These are phyloP conservation scores for Trichonephila clavipes DNA, from an alignment of 1,140 invertebrate genomes.

Conservation along the genomic window DNA sequence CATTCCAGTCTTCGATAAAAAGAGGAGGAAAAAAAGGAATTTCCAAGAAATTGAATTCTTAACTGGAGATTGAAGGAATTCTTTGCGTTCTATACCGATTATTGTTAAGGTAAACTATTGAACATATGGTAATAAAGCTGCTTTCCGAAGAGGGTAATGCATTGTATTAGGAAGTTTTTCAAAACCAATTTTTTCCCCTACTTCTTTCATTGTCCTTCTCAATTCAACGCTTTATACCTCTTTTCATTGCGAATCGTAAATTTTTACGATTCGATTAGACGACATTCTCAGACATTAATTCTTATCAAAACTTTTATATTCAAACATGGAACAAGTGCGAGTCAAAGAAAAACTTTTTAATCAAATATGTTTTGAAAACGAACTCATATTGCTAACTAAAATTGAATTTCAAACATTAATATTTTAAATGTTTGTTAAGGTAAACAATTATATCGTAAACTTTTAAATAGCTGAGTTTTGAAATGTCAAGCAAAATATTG, in stretches of 20 bases:
- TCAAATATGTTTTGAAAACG: too few relatives aligned
- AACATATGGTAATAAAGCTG: not conserved
- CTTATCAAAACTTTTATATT: not conserved
- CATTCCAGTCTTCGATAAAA: not conserved
- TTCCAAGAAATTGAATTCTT: conserved; percentile 2
- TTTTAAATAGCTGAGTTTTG: too few relatives aligned
- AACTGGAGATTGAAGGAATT: not conserved
- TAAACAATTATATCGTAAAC: too few relatives aligned
- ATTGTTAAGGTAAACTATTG: not conserved
- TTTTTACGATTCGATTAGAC: not conserved
- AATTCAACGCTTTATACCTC: not conserved
- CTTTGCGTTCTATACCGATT: not conserved
- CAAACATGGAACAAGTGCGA: too few relatives aligned
- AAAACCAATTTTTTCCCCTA: not conserved
- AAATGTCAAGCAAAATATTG: too few relatives aligned
- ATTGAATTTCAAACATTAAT: too few relatives aligned
- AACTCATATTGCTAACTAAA: too few relatives aligned
- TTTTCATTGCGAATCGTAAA: not conserved
- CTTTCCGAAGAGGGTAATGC: not conserved
- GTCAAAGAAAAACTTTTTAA: too few relatives aligned
- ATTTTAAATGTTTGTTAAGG: too few relatives aligned
- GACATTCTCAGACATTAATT: not conserved
- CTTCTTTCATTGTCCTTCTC: not conserved
- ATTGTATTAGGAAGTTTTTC: not conserved
- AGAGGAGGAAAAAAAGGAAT: not conserved